Evolutionary conservation across 2,113 vertebrate species (phyloP).

Genomic region (Tenrec ecaudatus): DNA sequence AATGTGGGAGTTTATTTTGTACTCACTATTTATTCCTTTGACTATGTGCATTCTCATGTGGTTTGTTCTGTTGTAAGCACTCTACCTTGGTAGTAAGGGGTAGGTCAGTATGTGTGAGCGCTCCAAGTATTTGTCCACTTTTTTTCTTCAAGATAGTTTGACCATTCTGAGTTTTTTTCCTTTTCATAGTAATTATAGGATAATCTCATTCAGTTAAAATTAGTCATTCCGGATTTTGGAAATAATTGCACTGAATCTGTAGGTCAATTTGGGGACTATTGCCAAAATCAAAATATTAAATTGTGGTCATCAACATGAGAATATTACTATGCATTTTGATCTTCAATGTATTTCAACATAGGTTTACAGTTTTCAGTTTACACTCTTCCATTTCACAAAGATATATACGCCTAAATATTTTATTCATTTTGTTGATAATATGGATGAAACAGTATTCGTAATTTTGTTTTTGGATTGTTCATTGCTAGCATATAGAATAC

Average conservation of each 20-base stretch:
- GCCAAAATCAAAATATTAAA: neutral
- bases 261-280: neutral
- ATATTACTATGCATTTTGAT: neutral
- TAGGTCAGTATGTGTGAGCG: neutral
- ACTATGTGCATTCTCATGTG: neutral
- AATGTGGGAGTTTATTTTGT: neutral
- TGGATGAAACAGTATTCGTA: neutral
- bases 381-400: neutral
- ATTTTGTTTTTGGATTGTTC: neutral
- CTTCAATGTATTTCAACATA: neutral
- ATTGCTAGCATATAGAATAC: neutral
- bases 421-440: neutral
- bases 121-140: neutral
- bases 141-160: neutral
- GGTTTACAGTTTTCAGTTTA: neutral
- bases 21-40: neutral
- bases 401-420: neutral
- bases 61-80: neutral
- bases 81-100: neutral
- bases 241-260: neutral
- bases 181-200: neutral
- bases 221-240: neutral
- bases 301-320: neutral
- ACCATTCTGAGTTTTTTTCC: neutral
- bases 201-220: neutral